Conservation (phyloP, 1,140 invertebrate species). For the Pentalonia nigronervosa region DNA sequence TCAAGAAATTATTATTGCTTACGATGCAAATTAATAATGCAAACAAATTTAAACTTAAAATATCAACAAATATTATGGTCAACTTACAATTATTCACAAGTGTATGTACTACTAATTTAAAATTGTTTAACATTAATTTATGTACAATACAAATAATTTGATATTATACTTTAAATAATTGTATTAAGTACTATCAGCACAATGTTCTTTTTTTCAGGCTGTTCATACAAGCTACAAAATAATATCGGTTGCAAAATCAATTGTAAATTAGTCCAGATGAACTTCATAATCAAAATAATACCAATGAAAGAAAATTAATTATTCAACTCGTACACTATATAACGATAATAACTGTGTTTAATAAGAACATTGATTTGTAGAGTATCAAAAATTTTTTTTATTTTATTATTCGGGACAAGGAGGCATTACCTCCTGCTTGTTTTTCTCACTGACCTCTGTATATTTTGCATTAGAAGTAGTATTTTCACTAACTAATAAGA, state of each 20-base stretch:
- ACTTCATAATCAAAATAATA: background rate
- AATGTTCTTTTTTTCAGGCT: background rate
- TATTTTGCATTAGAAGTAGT: no score
- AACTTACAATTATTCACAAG: slow-evolving; percentile 8
- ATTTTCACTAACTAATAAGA: no score
- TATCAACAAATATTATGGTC: background rate
- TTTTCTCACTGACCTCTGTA: no score
- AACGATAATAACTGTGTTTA: background rate
- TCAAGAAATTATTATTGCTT: slow-evolving; percentile 14
- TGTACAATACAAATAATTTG: no score
- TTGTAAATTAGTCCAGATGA: background rate
- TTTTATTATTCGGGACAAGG: no score
- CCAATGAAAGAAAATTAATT: background rate
- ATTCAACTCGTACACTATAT: background rate
- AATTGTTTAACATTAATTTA: background rate
- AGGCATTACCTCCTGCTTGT: no score
- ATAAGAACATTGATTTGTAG: background rate
- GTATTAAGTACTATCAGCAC: background rate
- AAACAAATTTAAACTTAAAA: background rate
- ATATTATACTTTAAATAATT: background rate
- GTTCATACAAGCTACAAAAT: background rate
- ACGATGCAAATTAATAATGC: slow-evolving; percentile 30
- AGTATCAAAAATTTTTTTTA: no score
- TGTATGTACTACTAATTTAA: background rate
- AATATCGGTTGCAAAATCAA: background rate